A percentile compares a stretch with the other conserved stretches of the same genome.
Conservation (phyloP, 2,797 vertebrate genomes). For the Pipistrellus pipistrellus region DNA sequence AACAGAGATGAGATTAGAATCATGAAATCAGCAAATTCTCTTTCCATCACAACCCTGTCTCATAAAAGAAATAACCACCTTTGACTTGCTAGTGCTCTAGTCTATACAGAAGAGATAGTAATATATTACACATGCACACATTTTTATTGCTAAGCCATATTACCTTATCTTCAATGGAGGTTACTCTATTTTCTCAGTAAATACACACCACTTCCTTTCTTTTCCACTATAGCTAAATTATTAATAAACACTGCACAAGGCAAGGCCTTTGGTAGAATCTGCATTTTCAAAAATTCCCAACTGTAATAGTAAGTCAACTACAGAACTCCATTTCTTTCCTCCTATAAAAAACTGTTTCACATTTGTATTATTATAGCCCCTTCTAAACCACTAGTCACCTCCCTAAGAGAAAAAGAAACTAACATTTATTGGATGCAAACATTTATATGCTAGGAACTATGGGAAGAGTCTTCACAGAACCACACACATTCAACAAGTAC, state of each 20-base stretch:
- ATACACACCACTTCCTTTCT: constrained; percentile 73
- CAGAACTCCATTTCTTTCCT: constrained; percentile 43
- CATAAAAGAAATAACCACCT: constrained; percentile 58
- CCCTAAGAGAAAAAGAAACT: neutral
- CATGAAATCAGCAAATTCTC: constrained; percentile 48
- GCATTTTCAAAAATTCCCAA: no score
- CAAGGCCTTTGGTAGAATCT: constrained; percentile 47
- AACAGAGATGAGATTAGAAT: constrained; percentile 65
- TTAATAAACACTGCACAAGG: constrained; percentile 71
- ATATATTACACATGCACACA: constrained; percentile 24
- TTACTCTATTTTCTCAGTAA: constrained; percentile 76
- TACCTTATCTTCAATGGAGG: constrained; percentile 72
- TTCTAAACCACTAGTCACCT: constrained; percentile 41
- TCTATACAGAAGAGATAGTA: constrained; percentile 61
- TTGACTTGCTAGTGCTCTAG: constrained; percentile 47
- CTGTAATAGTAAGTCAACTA: constrained; percentile 44
- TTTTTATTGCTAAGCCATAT: constrained; percentile 59
- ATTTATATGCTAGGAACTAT: constrained; percentile 11
- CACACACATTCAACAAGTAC: constrained; percentile 39
- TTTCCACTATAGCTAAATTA: constrained; percentile 61
- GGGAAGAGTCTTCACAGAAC: neutral
- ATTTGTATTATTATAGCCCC: constrained; percentile 18
- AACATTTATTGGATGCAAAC: constrained; percentile 50
- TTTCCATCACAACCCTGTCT: constrained; percentile 51
- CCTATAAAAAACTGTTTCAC: neutral